Evolutionary conservation across 2,113 vertebrate genomes (phyloP).

Genomic region (Harpagus bidentatus): DNA sequence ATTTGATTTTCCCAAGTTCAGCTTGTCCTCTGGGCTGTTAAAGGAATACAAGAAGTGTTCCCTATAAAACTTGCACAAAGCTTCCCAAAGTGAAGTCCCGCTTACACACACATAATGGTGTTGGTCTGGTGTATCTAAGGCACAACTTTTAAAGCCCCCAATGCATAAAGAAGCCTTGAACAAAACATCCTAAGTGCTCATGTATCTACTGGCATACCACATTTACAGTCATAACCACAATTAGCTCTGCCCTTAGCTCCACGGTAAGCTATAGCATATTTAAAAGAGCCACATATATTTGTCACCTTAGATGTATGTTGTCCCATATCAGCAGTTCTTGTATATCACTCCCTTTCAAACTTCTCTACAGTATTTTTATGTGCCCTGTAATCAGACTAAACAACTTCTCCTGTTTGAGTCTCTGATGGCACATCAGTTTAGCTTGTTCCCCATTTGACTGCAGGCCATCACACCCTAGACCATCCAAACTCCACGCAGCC

Average conservation of each 20-base stretch:
- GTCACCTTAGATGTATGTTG: neutral
- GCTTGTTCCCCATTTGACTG: neutral
- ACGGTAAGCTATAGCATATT: neutral
- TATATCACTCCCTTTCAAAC: neutral
- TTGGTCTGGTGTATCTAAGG: neutral
- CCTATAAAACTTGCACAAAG: neutral
- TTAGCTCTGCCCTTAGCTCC: neutral
- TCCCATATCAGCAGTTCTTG: neutral
- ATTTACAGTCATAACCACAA: neutral
- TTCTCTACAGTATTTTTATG: neutral
- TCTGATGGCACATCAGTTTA: neutral
- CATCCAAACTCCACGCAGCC: rapidly evolving
- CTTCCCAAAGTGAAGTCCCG: neutral
- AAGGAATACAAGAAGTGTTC: neutral
- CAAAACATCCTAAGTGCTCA: neutral
- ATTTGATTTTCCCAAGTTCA: neutral
- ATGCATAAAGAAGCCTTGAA: neutral
- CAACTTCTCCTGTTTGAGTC: neutral
- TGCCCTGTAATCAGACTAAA: neutral
- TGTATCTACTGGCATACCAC: neutral
- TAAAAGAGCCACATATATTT: neutral
- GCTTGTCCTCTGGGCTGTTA: neutral
- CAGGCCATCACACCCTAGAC: neutral
- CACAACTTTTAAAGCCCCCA: neutral
- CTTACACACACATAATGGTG: neutral